Percentiles rank a stretch among this genome's conserved stretches.
These are phyloP conservation scores for Mya arenaria DNA, from an alignment of 1,140 invertebrate genomes.

Conservation along the genomic window DNA sequence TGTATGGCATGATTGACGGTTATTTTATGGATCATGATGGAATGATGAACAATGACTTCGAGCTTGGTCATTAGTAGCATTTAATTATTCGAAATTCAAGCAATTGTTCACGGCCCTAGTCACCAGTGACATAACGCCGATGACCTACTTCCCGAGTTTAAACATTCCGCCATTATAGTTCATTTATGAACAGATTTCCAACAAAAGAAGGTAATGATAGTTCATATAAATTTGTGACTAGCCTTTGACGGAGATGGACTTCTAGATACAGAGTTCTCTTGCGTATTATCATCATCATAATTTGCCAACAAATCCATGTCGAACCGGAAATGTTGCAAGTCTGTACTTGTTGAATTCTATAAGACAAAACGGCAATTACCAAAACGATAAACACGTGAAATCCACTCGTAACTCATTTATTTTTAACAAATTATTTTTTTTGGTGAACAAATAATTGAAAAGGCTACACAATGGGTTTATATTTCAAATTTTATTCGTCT, in stretches of 20 bases:
- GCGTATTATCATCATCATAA: constrained; percentile 47
- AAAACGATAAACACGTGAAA: too few species aligned
- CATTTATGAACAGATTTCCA: neutral
- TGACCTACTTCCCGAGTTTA: neutral
- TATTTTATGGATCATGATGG: too few species aligned
- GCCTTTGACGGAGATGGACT: constrained; percentile 5
- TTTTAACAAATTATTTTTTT: too few species aligned
- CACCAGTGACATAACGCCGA: neutral
- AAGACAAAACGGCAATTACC: too few species aligned
- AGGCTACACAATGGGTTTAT: too few species aligned
- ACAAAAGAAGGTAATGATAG: too few species aligned
- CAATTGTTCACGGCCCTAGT: neutral
- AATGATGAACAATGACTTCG: neutral
- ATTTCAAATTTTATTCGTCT: too few species aligned
- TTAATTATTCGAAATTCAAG: neutral
- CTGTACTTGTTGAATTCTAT: too few species aligned
- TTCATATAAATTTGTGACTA: neutral
- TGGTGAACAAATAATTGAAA: too few species aligned
- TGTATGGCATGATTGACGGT: too few species aligned
- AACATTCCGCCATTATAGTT: neutral
- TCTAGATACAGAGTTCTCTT: constrained; percentile 6
- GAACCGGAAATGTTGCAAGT: too few species aligned
- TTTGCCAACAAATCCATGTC: constrained; percentile 50
- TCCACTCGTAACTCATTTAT: too few species aligned
- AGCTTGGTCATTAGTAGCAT: neutral